These are phyloP conservation scores for Drosophila auraria DNA, from an alignment of 1,140 invertebrate genomes.

Conservation along the genomic window DNA sequence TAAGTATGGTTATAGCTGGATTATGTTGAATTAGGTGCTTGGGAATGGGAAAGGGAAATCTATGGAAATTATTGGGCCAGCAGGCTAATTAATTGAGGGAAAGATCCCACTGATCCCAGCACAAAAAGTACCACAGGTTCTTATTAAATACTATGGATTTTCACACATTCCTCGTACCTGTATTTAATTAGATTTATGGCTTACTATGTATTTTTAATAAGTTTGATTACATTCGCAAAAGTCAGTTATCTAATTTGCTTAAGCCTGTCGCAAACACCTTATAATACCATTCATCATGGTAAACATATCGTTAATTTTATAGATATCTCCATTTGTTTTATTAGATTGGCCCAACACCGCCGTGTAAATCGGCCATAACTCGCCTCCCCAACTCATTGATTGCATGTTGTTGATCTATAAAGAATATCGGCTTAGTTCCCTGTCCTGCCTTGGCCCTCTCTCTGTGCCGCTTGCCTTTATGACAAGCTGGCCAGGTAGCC, in stretches of 20 bases:
- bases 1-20: constrained; percentile 37
- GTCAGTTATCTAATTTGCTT: constrained; percentile 9
- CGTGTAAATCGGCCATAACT: constrained; percentile 39
- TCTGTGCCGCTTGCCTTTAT: constrained; percentile 49
- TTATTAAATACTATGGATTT: background rate
- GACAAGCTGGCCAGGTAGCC: constrained; percentile 51
- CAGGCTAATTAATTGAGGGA: constrained; percentile 20
- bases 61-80: constrained; percentile 37
- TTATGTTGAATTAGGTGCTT: constrained; percentile 47
- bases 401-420: constrained; percentile 55
- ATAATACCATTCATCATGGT: constrained; percentile 28
- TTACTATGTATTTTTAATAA: background rate
- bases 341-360: constrained; percentile 28
- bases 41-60: constrained; percentile 45
- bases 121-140: background rate
- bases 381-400: constrained; percentile 29
- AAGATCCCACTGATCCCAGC: constrained; percentile 8
- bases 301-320: constrained; percentile 40
- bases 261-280: constrained; percentile 19
- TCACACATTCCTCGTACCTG: background rate
- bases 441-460: constrained; percentile 11
- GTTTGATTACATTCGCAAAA: background rate
- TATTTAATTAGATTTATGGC: background rate
- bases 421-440: constrained; percentile 49
- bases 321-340: constrained; percentile 44